A percentile compares a stretch with the other conserved stretches of the same genome.
Conservation (phyloP, 1,140 invertebrate species). For the Ceratosolen fusciceps region DNA sequence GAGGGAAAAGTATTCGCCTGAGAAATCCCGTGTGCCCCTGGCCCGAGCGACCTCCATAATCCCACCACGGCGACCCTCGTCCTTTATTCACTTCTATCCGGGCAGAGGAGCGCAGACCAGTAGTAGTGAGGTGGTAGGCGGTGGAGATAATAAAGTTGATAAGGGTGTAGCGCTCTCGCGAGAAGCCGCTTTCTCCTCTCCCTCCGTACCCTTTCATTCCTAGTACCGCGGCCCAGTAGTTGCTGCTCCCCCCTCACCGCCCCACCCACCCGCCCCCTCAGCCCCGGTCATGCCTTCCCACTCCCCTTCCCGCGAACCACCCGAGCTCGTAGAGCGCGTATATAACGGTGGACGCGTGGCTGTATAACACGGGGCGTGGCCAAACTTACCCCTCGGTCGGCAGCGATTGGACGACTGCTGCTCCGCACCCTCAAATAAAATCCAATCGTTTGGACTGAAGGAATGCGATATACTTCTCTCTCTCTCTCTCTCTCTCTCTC, state of each 20-base stretch:
- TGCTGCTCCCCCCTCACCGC: neutral
- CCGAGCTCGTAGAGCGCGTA: neutral
- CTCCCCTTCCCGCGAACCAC: constrained; percentile 39
- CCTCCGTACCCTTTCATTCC: no score
- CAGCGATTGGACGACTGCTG: constrained; percentile 64
- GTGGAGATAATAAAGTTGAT: constrained; percentile 72
- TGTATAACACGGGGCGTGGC: constrained; percentile 62
- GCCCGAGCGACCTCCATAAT: neutral
- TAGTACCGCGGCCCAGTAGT: no score
- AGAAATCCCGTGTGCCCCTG: constrained; percentile 11
- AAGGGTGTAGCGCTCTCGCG: constrained; percentile 63
- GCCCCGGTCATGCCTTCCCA: neutral
- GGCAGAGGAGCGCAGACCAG: neutral
- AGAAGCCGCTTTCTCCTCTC: constrained; percentile 21
- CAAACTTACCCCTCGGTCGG: constrained; percentile 53
- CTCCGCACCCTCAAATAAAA: constrained; percentile 71
- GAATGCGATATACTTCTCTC: constrained; percentile 64
- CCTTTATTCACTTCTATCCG: constrained; percentile 33
- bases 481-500: constrained; percentile 40
- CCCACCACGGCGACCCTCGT: neutral
- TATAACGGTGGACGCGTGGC: constrained; percentile 3
- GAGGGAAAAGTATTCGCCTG: neutral
- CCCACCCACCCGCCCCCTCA: no score
- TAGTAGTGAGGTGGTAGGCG: constrained; percentile 31
- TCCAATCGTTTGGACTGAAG: constrained; percentile 70